Evolutionary conservation across 2,113 vertebrate genomes (phyloP).

Genomic region (Clarias magur): DNA sequence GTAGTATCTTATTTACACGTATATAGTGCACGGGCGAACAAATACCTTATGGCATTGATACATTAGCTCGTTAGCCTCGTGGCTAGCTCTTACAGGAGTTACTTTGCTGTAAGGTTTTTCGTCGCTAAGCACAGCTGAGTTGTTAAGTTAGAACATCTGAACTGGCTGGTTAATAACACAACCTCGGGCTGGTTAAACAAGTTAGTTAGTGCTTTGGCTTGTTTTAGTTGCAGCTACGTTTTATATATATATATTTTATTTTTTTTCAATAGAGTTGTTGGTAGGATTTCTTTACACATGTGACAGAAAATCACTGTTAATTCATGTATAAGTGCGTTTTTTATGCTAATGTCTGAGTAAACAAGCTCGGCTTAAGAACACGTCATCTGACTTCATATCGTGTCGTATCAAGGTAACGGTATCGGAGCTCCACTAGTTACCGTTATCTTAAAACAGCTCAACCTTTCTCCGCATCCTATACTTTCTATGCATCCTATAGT

Average conservation of each 20-base stretch:
- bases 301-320: not conserved
- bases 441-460: not conserved
- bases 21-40: no score
- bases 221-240: not conserved
- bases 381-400: not conserved
- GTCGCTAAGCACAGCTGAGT: not conserved
- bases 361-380: not conserved
- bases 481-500: not conserved
- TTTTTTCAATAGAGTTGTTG: not conserved
- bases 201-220: not conserved
- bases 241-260: not conserved
- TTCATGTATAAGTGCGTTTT: not conserved
- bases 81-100: not conserved
- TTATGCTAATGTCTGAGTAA: not conserved
- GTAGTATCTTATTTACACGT: not conserved
- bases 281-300: not conserved
- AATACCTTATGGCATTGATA: no score
- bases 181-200: not conserved
- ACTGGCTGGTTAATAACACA: not conserved
- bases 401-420: not conserved
- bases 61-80: no score
- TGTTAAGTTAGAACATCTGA: not conserved
- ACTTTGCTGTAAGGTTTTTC: no score
- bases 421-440: not conserved
- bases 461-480: not conserved